Evolutionary conservation across 2,113 vertebrate genomes (phyloP).

Genomic region (Callaeas wilsoni): DNA sequence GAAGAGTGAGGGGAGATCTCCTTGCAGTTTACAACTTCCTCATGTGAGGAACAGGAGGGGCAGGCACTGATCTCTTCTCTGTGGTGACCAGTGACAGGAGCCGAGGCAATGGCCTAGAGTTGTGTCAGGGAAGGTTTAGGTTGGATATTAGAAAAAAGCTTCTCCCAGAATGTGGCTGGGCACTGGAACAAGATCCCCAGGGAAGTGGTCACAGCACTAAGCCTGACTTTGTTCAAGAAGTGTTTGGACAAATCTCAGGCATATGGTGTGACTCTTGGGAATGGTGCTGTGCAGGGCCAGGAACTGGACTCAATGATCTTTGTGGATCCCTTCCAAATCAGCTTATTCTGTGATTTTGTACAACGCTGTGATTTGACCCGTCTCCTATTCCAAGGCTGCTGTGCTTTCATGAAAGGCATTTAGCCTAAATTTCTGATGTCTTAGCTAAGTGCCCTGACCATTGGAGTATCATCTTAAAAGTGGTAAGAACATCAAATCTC

Average conservation of each 20-base stretch:
- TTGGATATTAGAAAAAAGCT: not conserved
- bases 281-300: not conserved
- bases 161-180: not conserved
- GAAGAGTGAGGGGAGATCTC: not conserved
- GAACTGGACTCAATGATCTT: not conserved
- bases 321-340: not conserved
- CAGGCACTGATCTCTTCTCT: not conserved
- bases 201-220: not conserved
- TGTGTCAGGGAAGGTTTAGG: not conserved
- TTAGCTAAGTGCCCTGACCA: not conserved
- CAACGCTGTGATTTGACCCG: rapidly evolving
- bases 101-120: not conserved
- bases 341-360: not conserved
- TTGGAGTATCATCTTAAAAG: not conserved
- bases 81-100: too few relatives aligned
- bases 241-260: not conserved
- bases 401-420: not conserved
- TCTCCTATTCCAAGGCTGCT: not conserved
- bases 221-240: not conserved
- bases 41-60: not conserved
- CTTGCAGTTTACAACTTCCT: not conserved
- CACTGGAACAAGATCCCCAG: not conserved
- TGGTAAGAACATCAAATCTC: not conserved
- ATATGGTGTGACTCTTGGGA: not conserved
- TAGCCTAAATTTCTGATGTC: not conserved